Base-by-base conservation (phyloP, 1,140 invertebrate genomes). In the Homarus americanus region DNA sequence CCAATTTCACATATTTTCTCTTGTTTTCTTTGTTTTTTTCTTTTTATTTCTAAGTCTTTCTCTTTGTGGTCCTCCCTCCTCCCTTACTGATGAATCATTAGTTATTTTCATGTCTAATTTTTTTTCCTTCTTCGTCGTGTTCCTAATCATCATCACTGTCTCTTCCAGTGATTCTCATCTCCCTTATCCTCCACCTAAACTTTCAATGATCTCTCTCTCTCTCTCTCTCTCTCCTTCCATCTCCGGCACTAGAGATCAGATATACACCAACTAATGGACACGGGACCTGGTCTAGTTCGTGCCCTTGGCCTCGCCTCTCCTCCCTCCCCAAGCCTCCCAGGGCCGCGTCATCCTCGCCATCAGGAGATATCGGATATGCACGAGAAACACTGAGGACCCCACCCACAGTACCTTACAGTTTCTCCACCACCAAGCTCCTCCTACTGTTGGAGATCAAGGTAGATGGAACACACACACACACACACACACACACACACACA, bases 241-340 rank as follows among this genome's bases (percentile, higher is more conserved):
- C 63, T 69, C n/a, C 63, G 28, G n/a, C 63, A 69, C 63, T 12
- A 69, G 63, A 28, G 63, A 69, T 69, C 63, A 69, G 24, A 32
- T 69, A 69, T 69, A 69, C 53, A 69, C n/a, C 63, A 69, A 69
- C 63, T 69, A 69, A 69, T 69, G 63, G 63, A 69, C n/a, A 5
- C 63, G 5, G 12, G 63, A 32, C 63, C n/a, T 32, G 63, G 63
- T 24, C n/a, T 3, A 32, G 53, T 20, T 20, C 44, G 4, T 49
- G 44, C 15, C 53, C 53, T 58, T 9, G 53, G 9, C 53, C 53
- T 24, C 20, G 20, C 20, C 9, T 2, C 53, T 2, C 53, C 53
- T 24, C 20, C 9, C 53, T 24, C 53, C 53, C 20, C 58, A 0
- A 63, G 24, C 58, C 58, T 24, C 58, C 58, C 15, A 24, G 58